Base-by-base conservation (phyloP, 2,797 vertebrate species). In the Oryzias dopingdopingensis region DNA sequence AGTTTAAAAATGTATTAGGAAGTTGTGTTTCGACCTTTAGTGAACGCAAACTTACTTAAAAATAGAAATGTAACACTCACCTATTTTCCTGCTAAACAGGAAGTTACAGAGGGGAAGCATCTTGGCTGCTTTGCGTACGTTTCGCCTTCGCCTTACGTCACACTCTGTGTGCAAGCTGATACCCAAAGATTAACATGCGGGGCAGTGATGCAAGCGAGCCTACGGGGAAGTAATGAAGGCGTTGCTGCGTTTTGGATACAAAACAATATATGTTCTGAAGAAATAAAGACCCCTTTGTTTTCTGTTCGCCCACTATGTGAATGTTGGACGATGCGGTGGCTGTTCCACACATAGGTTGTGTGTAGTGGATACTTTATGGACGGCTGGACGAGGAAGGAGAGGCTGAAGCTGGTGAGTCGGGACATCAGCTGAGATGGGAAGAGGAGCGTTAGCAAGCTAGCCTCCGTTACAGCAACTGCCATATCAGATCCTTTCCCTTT, bases 131-230 rank as follows among this genome's bases (percentile, higher is more conserved):
- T 2, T 23, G 17, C 3, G 5, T 5, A 18, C 22, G 8, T 37
- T 22, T 43, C n/a, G 85, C 78, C 80, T 81, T 84, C 32, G 32
- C 32, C 84, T 82, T 65, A 66, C 57, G 62, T 70, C 84, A 71
- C 67, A 75, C 70, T 74, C 65, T 62, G 67, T 69, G 76, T 74
- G 83, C 72, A 78, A 79, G 66, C 83, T 81, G 72, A 70, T 79
- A 56, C 74, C 62, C 62, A 37, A 54, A 71, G 70, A 77, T 76
- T 51, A 56, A 59, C 64, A 73, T 47, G 49, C 58, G 29, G 45
- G 55, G 5, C 73, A 58, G 56, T 26, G 75, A 74, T 86, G 78
- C 59, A 65, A 77, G 66, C 72, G 42, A 56, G 49, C 53, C 23
- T 24, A 1, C 44, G 20, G 43, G 63, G 42, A 56, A 74, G 82